Evolutionary conservation across 2,888 invertebrate genomes (phyloP).

Genomic region (Oxycera nigricornis): DNA sequence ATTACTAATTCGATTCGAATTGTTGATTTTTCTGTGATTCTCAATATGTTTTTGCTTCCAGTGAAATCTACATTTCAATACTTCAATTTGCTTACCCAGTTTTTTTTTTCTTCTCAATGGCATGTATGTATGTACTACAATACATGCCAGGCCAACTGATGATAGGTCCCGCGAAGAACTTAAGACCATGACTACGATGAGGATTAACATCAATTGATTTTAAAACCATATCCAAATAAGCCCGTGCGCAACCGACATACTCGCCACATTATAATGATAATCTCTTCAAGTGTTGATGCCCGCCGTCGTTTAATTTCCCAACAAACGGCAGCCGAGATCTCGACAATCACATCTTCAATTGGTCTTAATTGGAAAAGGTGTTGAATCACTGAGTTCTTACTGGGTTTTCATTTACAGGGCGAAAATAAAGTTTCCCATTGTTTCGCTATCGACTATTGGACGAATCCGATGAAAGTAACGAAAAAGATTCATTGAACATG

Average conservation of each 20-base stretch:
- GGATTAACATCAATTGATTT: slow-evolving; percentile 16
- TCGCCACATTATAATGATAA: slow-evolving; percentile 36
- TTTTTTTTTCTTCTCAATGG: not conserved
- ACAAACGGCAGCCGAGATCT: slow-evolving; percentile 27
- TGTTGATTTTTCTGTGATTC: slow-evolving; percentile 38
- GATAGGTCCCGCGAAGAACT: not conserved
- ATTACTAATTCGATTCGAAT: slow-evolving; percentile 35
- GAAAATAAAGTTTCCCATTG: not conserved
- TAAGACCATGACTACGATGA: slow-evolving; percentile 18
- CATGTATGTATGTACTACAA: too few relatives aligned
- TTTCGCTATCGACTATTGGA: not conserved
- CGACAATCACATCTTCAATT: slow-evolving; percentile 2
- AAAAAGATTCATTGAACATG: too few relatives aligned
- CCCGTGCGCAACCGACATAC: slow-evolving; percentile 38
- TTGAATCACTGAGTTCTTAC: slow-evolving; percentile 16
- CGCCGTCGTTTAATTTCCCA: slow-evolving; percentile 29
- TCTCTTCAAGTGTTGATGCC: slow-evolving; percentile 37
- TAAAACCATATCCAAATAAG: slow-evolving; percentile 25
- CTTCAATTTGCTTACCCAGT: slow-evolving; percentile 18
- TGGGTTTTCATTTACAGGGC: not conserved
- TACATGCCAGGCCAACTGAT: not conserved
- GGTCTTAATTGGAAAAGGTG: slow-evolving; percentile 20
- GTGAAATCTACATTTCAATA: slow-evolving; percentile 21
- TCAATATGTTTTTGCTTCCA: slow-evolving; percentile 36
- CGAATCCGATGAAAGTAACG: too few relatives aligned